Base-by-base conservation (phyloP, 2,888 invertebrate genomes). In the Amaurobius ferox region DNA sequence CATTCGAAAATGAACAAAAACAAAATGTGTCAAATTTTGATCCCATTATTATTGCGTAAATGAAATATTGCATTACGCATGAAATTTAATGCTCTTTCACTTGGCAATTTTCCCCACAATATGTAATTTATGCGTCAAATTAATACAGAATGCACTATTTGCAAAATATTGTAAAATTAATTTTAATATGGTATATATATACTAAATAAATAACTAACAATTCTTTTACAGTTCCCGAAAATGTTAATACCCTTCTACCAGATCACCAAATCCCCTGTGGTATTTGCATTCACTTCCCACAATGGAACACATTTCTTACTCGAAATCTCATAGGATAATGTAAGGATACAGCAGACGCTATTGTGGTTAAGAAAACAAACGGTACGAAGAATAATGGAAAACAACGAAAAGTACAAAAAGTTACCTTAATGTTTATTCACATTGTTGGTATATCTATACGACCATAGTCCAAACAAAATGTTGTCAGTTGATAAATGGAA, bases 401-500 rank as follows among this genome's bases (percentile, higher is more conserved):
- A 26, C 23, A 16, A 71, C 39, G 26, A 66, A 70, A 28, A 66
- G 61, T 28, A 35, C 26, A 81, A 76, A 74, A 83, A 76, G 64
- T 76, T 71, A 83, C 76, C 76, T 83, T 83, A 83, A 83, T 83
- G 76, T 76, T 71, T 83, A 83, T 76, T 76, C 76, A 76, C 76
- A 76, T 70, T 76, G 74, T 70, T 76, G 48, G 76, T 76, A 70
- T 83, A 72, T 76, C 70, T 80, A 23, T 64, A 72, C 72, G 39
- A 64, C 71, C 66, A 48, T 68, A 48, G 28, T 23, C n/a, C 39
- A 30, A 30, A 64, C 16, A 19, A 66, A 77, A 72, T 44, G 48
- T n/a, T 19, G 71, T 72, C 72, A 66, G 71, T 85, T 78, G 83
- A 85, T 85, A 85, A 85, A 85, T 85, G 83, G 71, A 83, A 83